Evolutionary conservation across 2,797 vertebrate genomes (phyloP).

Genomic region (Syndactyla subalaris): DNA sequence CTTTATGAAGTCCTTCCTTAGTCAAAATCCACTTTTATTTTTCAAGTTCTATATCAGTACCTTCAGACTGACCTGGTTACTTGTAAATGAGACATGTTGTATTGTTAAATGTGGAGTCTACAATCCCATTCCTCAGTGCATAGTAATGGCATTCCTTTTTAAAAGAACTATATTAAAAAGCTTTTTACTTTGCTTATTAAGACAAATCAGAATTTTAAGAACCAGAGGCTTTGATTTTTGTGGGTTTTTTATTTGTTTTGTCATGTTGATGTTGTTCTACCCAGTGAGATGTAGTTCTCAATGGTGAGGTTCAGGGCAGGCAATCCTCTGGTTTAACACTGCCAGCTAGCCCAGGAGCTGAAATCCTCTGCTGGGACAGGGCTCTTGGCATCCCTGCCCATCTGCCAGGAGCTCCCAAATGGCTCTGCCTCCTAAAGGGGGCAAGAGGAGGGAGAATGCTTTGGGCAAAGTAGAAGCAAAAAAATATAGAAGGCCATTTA

Average conservation of each 20-base stretch:
- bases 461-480: background rate
- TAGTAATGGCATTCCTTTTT: background rate
- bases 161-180: background rate
- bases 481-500: background rate
- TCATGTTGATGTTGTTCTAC: background rate
- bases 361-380: background rate
- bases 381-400: background rate
- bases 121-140: background rate
- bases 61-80: background rate
- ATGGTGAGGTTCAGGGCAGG: background rate
- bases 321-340: background rate
- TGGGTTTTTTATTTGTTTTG: background rate
- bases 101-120: background rate
- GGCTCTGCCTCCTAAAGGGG: background rate
- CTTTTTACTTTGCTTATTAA: background rate
- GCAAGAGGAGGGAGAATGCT: background rate
- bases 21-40: background rate
- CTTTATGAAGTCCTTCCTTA: background rate
- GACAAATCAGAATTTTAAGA: background rate
- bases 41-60: background rate
- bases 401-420: background rate
- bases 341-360: background rate
- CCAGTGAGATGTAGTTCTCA: background rate
- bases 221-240: background rate
- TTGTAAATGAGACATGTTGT: background rate